Evolutionary conservation across 2,888 invertebrate species (phyloP).

Genomic region (Monochamus alternatus): DNA sequence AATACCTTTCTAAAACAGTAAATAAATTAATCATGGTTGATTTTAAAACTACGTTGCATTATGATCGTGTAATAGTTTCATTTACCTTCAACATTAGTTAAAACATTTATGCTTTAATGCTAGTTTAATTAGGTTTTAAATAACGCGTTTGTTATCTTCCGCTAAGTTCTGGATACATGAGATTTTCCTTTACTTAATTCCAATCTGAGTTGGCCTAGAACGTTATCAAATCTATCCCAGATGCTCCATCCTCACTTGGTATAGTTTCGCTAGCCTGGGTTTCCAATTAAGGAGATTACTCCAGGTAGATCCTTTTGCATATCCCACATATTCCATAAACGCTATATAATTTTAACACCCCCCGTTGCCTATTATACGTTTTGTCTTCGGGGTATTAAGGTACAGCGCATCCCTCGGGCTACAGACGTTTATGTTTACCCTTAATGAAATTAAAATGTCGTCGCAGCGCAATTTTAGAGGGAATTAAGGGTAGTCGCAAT

Average conservation of each 20-base stretch:
- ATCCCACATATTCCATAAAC: conserved; percentile 22
- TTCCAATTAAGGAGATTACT: conserved; percentile 9
- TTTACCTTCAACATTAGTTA: too few species aligned
- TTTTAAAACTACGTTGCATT: too few species aligned
- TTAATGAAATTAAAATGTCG: conserved; percentile 26
- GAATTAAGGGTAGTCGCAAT: not conserved
- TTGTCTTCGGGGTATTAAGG: conserved; percentile 5
- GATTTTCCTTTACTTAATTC: too few species aligned
- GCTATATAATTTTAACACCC: conserved; percentile 22
- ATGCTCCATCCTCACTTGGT: not conserved
- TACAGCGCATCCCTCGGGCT: conserved; percentile 9
- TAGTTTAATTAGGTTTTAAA: too few species aligned
- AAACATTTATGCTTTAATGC: too few species aligned
- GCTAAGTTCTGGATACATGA: too few species aligned
- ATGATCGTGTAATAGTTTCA: too few species aligned
- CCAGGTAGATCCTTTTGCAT: conserved; percentile 1
- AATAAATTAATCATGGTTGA: too few species aligned
- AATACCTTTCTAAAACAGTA: too few species aligned
- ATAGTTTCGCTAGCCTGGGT: not conserved
- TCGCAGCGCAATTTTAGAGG: not conserved
- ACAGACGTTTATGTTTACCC: conserved; percentile 18
- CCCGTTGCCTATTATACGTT: conserved; percentile 12
- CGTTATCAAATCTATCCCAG: not conserved
- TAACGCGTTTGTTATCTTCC: too few species aligned
- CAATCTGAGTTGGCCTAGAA: too few species aligned